Conservation (phyloP, 2,113 vertebrate genomes). For the Varanus salvator region DNA sequence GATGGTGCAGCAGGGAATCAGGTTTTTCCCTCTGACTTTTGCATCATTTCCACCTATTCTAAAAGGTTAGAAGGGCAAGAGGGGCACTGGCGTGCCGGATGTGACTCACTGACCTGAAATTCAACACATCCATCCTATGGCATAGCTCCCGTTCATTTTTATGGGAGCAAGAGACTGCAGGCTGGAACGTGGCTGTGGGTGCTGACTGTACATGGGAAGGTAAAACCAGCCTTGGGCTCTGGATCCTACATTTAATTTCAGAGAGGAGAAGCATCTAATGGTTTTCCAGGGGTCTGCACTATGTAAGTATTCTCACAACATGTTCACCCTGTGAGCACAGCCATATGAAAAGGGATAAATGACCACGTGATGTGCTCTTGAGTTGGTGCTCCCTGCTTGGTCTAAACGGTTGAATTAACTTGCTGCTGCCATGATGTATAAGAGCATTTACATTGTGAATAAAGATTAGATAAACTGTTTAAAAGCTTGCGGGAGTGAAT, state of each 20-base stretch:
- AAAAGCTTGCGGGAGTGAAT: slow-evolving; percentile 41
- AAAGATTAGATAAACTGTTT: slow-evolving; percentile 51
- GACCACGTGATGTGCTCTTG: not conserved
- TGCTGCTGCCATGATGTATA: slow-evolving; percentile 27
- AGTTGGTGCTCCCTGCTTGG: not conserved
- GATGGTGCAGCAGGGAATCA: not conserved
- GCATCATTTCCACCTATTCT: no score
- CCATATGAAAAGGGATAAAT: not conserved
- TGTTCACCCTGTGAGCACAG: not conserved
- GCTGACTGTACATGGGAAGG: not conserved
- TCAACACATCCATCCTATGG: not conserved
- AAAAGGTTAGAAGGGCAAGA: no score
- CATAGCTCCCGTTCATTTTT: not conserved
- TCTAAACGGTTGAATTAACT: slow-evolving; percentile 36
- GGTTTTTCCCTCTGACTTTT: no score
- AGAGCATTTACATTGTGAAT: slow-evolving; percentile 36
- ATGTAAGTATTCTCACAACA: no score
- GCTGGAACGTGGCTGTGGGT: not conserved
- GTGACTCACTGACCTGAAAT: no score
- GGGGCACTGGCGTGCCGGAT: no score
- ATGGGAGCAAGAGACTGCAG: not conserved
- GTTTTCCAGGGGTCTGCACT: not conserved
- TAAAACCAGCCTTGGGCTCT: not conserved
- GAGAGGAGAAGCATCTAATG: not conserved
- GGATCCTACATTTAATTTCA: not conserved